Conservation (phyloP, 2,888 invertebrate genomes). For the Ochropleura leucogaster region DNA sequence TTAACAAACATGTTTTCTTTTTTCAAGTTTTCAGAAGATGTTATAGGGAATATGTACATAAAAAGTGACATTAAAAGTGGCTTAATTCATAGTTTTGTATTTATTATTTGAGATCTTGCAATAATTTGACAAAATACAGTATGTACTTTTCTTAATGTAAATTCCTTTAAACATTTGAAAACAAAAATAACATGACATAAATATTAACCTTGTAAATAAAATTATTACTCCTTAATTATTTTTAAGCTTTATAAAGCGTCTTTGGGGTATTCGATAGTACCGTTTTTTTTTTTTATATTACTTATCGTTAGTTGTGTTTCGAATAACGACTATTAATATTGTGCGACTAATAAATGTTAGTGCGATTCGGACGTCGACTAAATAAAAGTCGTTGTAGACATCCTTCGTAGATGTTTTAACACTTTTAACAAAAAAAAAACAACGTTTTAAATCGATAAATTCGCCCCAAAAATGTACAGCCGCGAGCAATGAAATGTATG, state of each 20-base stretch:
- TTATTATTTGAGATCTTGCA: too few relatives aligned
- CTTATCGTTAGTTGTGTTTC: constrained; percentile 32
- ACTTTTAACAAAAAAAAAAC: neutral
- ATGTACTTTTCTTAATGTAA: constrained; percentile 14
- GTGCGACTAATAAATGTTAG: constrained; percentile 19
- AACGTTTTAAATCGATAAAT: neutral
- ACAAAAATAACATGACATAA: constrained; percentile 44
- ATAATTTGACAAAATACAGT: neutral
- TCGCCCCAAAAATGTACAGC: neutral
- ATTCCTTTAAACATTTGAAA: constrained; percentile 34
- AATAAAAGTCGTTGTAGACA: constrained; percentile 28
- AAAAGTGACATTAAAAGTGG: too few relatives aligned
- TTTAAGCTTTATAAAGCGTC: constrained; percentile 74
- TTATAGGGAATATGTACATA: too few relatives aligned
- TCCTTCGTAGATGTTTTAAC: neutral
- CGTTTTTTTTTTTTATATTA: constrained; percentile 40
- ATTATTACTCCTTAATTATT: constrained; percentile 52
- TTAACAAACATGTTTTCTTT: too few relatives aligned
- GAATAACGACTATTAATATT: constrained; percentile 39
- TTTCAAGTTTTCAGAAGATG: too few relatives aligned
- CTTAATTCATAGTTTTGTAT: too few relatives aligned
- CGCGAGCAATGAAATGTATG: neutral
- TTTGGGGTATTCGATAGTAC: constrained; percentile 72
- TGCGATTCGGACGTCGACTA: constrained; percentile 36
- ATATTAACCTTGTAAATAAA: constrained; percentile 49